phyloP scores from a whole-genome alignment of 2,888 invertebrate species.

The Zygogramma bicolorata region DNA sequence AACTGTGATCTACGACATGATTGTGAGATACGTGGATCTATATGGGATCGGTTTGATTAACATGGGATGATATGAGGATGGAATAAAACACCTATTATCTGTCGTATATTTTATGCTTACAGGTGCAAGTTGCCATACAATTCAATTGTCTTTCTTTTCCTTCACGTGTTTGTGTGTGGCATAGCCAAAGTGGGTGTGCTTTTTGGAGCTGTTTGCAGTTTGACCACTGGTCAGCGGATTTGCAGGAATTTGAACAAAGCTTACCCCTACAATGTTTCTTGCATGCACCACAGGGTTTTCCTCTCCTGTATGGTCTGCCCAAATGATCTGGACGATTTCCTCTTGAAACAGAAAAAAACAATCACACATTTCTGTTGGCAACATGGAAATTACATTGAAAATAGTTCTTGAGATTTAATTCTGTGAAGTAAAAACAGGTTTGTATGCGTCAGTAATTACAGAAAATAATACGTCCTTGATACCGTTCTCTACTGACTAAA shows the following conservation, averaged over 20 bases:
- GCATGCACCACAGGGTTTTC: conserved; percentile 76
- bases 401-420: no score
- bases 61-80: no score
- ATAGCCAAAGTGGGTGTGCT: conserved; percentile 74
- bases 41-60: neutral
- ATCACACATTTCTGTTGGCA: neutral
- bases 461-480: no score
- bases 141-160: conserved; percentile 70
- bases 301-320: conserved; percentile 77
- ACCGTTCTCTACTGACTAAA: no score
- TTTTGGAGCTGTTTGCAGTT: conserved; percentile 77
- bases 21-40: no score
- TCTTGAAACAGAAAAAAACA: conserved; percentile 66
- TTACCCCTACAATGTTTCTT: conserved; percentile 73
- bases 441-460: no score
- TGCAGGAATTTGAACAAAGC: conserved; percentile 83
- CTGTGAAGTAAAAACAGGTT: no score
- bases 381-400: no score
- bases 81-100: conserved; percentile 36
- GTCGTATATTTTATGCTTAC: conserved; percentile 71
- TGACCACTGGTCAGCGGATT: conserved; percentile 76
- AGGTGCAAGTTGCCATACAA: conserved; percentile 82
- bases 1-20: no score
- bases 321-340: conserved; percentile 76
- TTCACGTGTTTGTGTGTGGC: conserved; percentile 68